These are phyloP conservation scores for Capitella teleta DNA, from an alignment of 1,140 invertebrate genomes.

Conservation along the genomic window DNA sequence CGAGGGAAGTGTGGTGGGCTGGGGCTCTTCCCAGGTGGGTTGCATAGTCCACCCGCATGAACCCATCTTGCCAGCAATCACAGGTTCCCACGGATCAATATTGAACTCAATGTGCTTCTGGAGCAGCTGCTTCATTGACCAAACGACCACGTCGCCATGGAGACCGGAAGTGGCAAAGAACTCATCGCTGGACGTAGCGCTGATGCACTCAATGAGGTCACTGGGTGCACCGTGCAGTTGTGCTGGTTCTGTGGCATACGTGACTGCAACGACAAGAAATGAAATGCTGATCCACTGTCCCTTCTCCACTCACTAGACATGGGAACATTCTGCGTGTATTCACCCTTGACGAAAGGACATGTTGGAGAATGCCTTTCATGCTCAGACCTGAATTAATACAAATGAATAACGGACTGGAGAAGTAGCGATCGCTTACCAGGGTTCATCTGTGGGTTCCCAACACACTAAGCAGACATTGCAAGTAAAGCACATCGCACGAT, in stretches of 20 bases:
- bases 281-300: neutral
- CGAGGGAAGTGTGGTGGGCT: neutral
- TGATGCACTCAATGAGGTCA: conserved; percentile 51
- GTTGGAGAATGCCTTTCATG: conserved; percentile 84
- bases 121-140: conserved; percentile 63
- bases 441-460: conserved; percentile 92
- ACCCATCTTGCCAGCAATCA: conserved; percentile 33
- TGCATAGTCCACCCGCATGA: conserved; percentile 17
- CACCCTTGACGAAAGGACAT: conserved; percentile 84
- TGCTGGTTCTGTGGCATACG: conserved; percentile 76
- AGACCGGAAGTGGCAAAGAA: conserved; percentile 50
- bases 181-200: conserved; percentile 54
- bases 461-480: conserved; percentile 85
- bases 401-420: neutral
- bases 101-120: conserved; percentile 42
- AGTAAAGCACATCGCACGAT: conserved; percentile 87
- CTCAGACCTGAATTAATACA: conserved; percentile 58
- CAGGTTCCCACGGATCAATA: conserved; percentile 32
- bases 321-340: conserved; percentile 92
- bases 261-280: conserved; percentile 45
- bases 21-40: neutral
- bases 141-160: conserved; percentile 53
- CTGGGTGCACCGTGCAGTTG: conserved; percentile 34
- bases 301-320: conserved; percentile 39
- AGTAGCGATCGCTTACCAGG: conserved; percentile 47